Evolutionary conservation across 2,797 vertebrate genomes (phyloP), one percentile per base, ranked within the genome.

Genomic region (Knipowitschia caucasica): DNA sequence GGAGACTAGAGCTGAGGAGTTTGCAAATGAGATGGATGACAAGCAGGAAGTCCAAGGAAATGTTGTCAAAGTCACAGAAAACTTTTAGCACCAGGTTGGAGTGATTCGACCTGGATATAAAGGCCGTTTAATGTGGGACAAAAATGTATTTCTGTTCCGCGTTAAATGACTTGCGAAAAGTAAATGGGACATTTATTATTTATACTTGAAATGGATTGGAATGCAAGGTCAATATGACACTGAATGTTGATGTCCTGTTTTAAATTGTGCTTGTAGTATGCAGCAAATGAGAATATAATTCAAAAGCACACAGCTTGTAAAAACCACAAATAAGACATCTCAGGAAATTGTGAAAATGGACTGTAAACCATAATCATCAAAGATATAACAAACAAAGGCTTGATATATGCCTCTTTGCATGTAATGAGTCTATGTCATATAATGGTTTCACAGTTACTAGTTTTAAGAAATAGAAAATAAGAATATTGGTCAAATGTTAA

Each of bases 71-170:
- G 73, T 80, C 73, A 73, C 57, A 56, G 50, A 65, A n/a, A 83
- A 79, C 55, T 79, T 20, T 80, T 34, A 80, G 66, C 79, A 59
- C 42, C 71, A 77, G 80, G 81, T 84, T 74, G 69, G 62, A 78
- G 73, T 63, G 72, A 82, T 85, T 79, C 78, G 64, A 74, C 74
- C 71, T 33, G 64, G 75, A 66, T 67, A 57, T 61, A 50, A 21
- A 42, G 76, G 61, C 69, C 11, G 14, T 12, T 7, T 33, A 33
- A 33, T 12, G 14, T 10, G 10, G 14, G 4, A 12, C 29, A 30
- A 30, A 74, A 79, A 78, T 53, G 58, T 71, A 69, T 75, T 76
- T 73, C 75, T 76, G 62, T 76, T 61, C 61, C 35, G 69, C 62
- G 77, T 80, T 71, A 77, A 85, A 73, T 71, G 38, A 71, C 62